Evolutionary conservation across 2,888 invertebrate species (phyloP).

Genomic region (Oeneis ivallda): DNA sequence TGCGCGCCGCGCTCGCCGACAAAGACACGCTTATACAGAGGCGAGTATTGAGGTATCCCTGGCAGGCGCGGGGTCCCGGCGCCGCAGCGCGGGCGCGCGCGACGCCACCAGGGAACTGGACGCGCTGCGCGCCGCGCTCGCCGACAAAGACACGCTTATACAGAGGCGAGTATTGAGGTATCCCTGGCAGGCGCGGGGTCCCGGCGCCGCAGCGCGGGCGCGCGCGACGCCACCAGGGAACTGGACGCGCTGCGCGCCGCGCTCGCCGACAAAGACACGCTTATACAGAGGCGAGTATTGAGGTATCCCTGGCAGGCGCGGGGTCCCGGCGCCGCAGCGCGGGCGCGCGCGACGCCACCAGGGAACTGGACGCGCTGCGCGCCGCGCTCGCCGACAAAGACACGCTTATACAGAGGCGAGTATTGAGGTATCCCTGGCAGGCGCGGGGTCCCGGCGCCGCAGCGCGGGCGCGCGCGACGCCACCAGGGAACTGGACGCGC

Average conservation of each 20-base stretch:
- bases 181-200: constrained; percentile 80
- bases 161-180: constrained; percentile 92
- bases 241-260: constrained; percentile 85
- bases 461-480: constrained; percentile 68
- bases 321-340: constrained; percentile 65
- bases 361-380: constrained; percentile 84
- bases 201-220: constrained; percentile 66
- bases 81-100: constrained; percentile 66
- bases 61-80: constrained; percentile 61
- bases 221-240: constrained; percentile 65
- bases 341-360: constrained; percentile 64
- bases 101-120: constrained; percentile 73
- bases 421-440: constrained; percentile 88
- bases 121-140: constrained; percentile 86
- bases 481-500: constrained; percentile 77
- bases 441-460: constrained; percentile 63
- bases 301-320: constrained; percentile 85
- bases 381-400: constrained; percentile 89
- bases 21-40: constrained; percentile 93
- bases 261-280: constrained; percentile 90
- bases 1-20: constrained; percentile 88
- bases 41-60: constrained; percentile 92
- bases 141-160: constrained; percentile 92
- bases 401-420: constrained; percentile 91
- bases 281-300: constrained; percentile 93